Conservation (phyloP, 2,113 vertebrate species). For the Herpetotheres cachinnans region DNA sequence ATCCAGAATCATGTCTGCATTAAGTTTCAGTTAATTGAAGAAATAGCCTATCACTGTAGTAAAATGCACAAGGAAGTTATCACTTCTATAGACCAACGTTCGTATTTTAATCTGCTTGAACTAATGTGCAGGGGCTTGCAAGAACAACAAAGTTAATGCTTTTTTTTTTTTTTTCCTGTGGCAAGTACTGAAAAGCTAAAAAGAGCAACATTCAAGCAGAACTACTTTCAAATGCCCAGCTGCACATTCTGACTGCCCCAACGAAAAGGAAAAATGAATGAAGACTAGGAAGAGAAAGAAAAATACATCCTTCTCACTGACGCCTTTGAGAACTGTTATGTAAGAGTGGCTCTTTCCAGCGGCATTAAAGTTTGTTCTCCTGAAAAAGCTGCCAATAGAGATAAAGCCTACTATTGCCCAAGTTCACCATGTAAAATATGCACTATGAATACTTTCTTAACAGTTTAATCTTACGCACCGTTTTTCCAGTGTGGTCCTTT, state of each 20-base stretch:
- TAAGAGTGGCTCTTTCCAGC: neutral
- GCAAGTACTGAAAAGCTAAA: neutral
- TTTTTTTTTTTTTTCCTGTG: neutral
- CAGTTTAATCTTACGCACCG: neutral
- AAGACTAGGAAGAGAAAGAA: neutral
- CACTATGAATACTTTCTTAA: neutral
- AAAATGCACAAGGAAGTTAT: neutral
- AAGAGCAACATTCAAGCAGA: neutral
- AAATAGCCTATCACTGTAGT: neutral
- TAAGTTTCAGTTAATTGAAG: neutral
- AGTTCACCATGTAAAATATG: neutral
- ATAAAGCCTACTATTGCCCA: neutral
- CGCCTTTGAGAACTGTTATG: neutral
- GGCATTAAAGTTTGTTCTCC: neutral
- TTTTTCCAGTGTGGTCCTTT: neutral
- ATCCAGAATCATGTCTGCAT: neutral
- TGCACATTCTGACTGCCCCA: neutral
- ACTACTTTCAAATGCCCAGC: neutral
- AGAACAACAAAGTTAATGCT: neutral
- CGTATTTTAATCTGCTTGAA: neutral
- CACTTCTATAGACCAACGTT: neutral
- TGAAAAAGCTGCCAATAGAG: neutral
- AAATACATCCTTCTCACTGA: neutral
- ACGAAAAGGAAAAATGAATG: neutral
- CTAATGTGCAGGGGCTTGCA: neutral